Evolutionary conservation across 1,140 invertebrate species (phyloP).

Genomic region (Drosophila mauritiana): DNA sequence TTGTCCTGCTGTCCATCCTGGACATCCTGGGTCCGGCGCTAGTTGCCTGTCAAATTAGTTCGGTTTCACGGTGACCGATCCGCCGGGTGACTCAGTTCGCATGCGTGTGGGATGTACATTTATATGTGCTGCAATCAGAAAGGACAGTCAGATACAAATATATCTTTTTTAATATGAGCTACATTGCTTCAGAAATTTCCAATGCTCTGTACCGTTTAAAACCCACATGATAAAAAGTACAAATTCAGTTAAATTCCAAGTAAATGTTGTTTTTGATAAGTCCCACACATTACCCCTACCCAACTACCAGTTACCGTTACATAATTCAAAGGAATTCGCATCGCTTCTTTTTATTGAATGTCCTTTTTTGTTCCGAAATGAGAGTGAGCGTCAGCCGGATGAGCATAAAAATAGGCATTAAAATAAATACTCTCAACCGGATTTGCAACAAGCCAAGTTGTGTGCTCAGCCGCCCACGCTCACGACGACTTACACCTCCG

Average conservation of each 20-base stretch:
- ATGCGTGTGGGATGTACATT: not conserved
- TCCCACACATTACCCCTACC: not conserved
- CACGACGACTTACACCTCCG: slow-evolving; percentile 50
- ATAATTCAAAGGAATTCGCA: slow-evolving; percentile 67
- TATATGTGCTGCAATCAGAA: not conserved
- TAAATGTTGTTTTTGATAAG: too few relatives aligned
- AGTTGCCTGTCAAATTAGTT: slow-evolving; percentile 78
- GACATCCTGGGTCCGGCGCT: slow-evolving; percentile 54
- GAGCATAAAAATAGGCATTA: slow-evolving; percentile 77
- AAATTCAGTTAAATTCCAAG: too few relatives aligned
- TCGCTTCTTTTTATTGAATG: slow-evolving; percentile 27
- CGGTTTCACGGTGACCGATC: slow-evolving; percentile 65
- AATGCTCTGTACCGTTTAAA: too few relatives aligned
- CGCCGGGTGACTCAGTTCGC: slow-evolving; percentile 26
- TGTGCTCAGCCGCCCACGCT: slow-evolving; percentile 17
- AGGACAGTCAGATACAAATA: not conserved
- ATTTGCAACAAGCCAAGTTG: slow-evolving; percentile 62
- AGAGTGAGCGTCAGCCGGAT: slow-evolving; percentile 61
- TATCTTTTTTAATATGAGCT: too few relatives aligned
- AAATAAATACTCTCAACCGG: slow-evolving; percentile 79
- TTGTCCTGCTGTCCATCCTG: slow-evolving; percentile 11
- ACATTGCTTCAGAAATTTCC: too few relatives aligned
- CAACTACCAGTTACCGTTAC: slow-evolving; percentile 57
- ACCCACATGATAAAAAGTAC: too few relatives aligned
- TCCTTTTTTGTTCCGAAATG: slow-evolving; percentile 22